A percentile compares a stretch with the other conserved stretches of the same genome.
Evolutionary conservation across 2,113 vertebrate species (phyloP).

Genomic region (Phoenicopterus ruber): DNA sequence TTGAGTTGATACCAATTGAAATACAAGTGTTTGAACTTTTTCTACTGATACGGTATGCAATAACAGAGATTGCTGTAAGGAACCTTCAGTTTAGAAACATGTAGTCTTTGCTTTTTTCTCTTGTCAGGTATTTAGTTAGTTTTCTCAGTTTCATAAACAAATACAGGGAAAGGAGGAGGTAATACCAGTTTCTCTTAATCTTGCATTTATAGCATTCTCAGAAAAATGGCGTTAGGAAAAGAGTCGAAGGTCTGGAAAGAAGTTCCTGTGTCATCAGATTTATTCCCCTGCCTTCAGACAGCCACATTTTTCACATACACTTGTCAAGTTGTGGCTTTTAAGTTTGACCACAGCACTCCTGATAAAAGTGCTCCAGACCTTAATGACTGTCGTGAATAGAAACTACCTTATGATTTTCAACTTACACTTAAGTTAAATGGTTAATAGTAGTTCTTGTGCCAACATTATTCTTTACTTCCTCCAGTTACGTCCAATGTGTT

Average conservation of each 20-base stretch:
- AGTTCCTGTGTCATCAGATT: neutral
- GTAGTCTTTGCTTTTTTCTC: neutral
- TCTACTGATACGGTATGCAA: neutral
- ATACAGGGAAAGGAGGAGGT: neutral
- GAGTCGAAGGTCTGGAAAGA: neutral
- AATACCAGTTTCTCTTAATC: neutral
- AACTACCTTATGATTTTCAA: neutral
- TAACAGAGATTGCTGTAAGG: neutral
- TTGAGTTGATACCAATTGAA: neutral
- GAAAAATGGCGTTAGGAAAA: neutral
- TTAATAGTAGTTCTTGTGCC: neutral
- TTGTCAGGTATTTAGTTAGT: neutral
- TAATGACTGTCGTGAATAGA: neutral
- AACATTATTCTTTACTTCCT: neutral
- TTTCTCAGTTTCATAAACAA: neutral
- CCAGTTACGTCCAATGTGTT: neutral
- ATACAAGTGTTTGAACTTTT: neutral
- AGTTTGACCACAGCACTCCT: neutral
- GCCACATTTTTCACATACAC: neutral
- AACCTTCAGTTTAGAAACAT: neutral
- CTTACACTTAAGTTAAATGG: neutral
- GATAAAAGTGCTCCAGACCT: neutral
- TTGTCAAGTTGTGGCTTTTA: neutral
- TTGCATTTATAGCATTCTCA: neutral
- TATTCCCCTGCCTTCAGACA: neutral